Base-by-base conservation (phyloP, 2,113 vertebrate species). In the Cryptomyrus ogoouensis region DNA sequence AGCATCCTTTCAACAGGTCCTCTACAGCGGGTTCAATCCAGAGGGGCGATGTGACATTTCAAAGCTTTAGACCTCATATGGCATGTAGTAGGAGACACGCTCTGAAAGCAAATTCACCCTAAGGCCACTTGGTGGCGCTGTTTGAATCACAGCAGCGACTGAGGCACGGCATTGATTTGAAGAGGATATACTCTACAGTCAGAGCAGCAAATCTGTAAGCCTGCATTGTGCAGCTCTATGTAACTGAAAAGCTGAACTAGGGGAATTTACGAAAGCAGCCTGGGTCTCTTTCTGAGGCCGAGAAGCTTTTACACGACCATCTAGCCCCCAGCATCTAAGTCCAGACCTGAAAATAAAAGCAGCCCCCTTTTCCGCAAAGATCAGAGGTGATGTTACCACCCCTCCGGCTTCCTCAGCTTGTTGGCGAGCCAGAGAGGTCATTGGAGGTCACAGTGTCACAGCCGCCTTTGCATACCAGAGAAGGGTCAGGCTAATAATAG, bases 401-500 rank as follows among this genome's bases (percentile, higher is more conserved):
- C 10, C n/a, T 13, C 27, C 10, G 3, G 80, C 39, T 84, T n/a
- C 80, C 39, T 84, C 44, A 4, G 6, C 83, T 46, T n/a, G 9
- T 4, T 12, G 46, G 46, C 1, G 42, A 21, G 44, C 35, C 80
- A 83, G 31, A 83, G 42, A 39, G 17, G 44, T 46, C 80, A 13
- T 2, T 5, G 9, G 24, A 7, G 80, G 39, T 17, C 80, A 44
- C 80, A 47, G 83, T 47, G 42, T 49, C 83, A 13, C 19, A 19
- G 83, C 83, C 0, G 46, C 42, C 3, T 15, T 13, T 15, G 44
- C 24, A 85, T 13, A 27, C 2, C 83, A 49, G 50, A 53, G 50
- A 15, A 47, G 42, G 47, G 27, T 56, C 85, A 87, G 31, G 50
- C 85, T 87, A 87, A 87, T 87, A 87, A 87, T 87, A 87, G 85